Conservation (phyloP, 2,888 invertebrate genomes). For the Patella depressa region DNA sequence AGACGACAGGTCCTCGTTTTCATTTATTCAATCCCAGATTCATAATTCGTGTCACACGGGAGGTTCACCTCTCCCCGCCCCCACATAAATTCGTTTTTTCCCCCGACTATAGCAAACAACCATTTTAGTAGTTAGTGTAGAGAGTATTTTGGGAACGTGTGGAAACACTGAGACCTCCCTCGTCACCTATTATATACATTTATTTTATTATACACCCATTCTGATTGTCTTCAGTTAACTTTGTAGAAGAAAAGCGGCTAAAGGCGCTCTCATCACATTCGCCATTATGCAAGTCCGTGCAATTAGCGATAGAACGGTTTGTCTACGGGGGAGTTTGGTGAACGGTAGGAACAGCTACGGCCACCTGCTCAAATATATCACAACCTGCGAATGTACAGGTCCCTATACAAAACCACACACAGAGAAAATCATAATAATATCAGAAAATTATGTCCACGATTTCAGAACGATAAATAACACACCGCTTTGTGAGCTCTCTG, state of each 20-base stretch:
- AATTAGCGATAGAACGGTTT: neutral
- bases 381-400: too few species aligned
- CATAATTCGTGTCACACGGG: slow-evolving; percentile 2
- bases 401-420: too few species aligned
- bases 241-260: neutral
- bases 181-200: neutral
- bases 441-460: too few species aligned
- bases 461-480: too few species aligned
- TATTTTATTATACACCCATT: neutral
- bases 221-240: neutral
- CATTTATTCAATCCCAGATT: slow-evolving; percentile 1
- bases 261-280: slow-evolving; percentile 1
- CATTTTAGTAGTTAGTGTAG: neutral
- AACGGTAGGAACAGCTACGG: neutral
- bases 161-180: neutral
- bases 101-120: too few species aligned
- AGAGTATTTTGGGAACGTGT: neutral
- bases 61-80: neutral
- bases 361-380: slow-evolving; percentile 4
- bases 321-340: neutral
- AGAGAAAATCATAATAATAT: too few species aligned
- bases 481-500: too few species aligned
- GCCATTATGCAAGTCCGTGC: slow-evolving; percentile 7
- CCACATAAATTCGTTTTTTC: too few species aligned
- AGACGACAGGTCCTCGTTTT: neutral